Conservation (phyloP, 2,797 vertebrate species). For the Pangasius mekongensis region DNA sequence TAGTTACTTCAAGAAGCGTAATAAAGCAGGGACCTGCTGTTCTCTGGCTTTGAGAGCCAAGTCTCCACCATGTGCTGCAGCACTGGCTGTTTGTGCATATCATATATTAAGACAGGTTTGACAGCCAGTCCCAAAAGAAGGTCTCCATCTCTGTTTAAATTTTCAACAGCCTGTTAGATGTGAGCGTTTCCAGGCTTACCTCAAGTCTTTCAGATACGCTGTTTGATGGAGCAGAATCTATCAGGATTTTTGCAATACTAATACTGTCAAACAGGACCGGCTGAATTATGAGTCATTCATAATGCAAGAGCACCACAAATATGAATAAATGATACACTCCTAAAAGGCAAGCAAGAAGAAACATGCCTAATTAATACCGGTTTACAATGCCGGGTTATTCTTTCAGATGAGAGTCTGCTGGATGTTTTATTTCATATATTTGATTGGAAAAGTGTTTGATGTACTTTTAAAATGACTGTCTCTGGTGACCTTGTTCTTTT, state of each 20-base stretch:
- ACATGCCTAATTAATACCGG: conserved; percentile 71
- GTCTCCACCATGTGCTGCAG: conserved; percentile 44
- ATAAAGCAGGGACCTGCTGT: conserved; percentile 58
- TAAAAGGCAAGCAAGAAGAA: conserved; percentile 65
- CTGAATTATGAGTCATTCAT: conserved; percentile 57
- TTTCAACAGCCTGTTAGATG: conserved; percentile 77
- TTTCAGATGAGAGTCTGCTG: not conserved
- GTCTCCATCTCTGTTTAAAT: conserved; percentile 72
- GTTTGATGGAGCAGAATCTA: conserved; percentile 74
- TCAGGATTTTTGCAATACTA: conserved; percentile 67
- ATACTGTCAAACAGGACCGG: conserved; percentile 55
- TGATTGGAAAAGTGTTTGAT: not conserved
- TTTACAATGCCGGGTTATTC: conserved; percentile 29
- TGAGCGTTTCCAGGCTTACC: conserved; percentile 73
- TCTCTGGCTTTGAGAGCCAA: conserved; percentile 37
- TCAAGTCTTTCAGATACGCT: conserved; percentile 72
- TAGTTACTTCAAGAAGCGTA: conserved; percentile 46
- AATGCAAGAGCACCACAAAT: conserved; percentile 57
- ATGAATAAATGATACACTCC: conserved; percentile 71
- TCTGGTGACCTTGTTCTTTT: not conserved
- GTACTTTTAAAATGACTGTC: not conserved
- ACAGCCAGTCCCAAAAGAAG: conserved; percentile 81
- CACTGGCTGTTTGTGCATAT: conserved; percentile 75
- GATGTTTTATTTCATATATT: not conserved
- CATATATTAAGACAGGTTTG: conserved; percentile 79